These are phyloP conservation scores for Gobiocypris rarus DNA, from an alignment of 2,113 vertebrate genomes.

Conservation along the genomic window DNA sequence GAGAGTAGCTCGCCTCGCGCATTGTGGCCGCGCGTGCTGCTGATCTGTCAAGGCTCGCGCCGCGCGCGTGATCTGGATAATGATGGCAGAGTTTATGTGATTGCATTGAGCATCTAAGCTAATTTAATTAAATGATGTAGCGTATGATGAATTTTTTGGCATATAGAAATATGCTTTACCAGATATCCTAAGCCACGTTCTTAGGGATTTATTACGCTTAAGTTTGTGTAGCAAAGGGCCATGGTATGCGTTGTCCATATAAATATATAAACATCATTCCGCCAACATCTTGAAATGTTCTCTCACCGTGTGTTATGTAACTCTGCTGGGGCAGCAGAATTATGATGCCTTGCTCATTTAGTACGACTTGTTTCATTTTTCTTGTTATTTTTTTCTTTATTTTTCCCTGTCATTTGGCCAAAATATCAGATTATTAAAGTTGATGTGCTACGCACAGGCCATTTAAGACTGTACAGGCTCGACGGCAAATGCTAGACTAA, in stretches of 20 bases:
- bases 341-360: neutral
- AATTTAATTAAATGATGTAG: neutral
- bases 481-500: no score
- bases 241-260: neutral
- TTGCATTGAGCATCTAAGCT: slow-evolving; percentile 9
- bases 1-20: slow-evolving; percentile 26
- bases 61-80: slow-evolving; percentile 51
- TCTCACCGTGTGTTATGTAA: neutral
- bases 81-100: slow-evolving; percentile 19
- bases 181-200: neutral
- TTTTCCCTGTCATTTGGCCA: no score
- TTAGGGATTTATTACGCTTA: neutral
- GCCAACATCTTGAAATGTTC: neutral
- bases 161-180: neutral
- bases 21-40: neutral
- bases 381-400: neutral
- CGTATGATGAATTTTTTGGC: neutral
- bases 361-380: neutral
- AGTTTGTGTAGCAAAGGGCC: neutral
- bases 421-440: no score
- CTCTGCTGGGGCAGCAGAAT: neutral
- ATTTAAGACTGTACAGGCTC: no score
- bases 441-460: no score
- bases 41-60: slow-evolving; percentile 31
- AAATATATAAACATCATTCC: neutral